phyloP scores from a whole-genome alignment of 2,888 invertebrate species.

The Tetragonula carbonaria region DNA sequence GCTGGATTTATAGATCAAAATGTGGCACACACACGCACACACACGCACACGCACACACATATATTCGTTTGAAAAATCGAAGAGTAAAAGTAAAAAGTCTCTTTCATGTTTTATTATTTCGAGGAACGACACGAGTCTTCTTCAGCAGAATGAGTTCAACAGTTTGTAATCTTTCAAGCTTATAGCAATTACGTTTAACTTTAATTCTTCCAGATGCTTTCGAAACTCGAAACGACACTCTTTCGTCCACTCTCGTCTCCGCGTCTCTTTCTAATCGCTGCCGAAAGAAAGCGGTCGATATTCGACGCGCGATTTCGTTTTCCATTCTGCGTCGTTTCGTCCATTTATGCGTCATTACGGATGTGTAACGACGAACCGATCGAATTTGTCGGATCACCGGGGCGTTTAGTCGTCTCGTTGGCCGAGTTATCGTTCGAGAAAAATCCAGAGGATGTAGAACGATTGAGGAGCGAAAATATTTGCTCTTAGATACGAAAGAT shows the following conservation, averaged over 20 bases:
- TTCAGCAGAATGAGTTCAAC: too few relatives aligned
- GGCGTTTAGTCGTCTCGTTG: background rate
- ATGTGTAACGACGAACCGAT: background rate
- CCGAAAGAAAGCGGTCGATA: background rate
- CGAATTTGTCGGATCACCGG: background rate
- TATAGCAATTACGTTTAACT: too few relatives aligned
- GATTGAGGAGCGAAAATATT: background rate
- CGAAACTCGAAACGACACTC: background rate
- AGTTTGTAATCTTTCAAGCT: too few relatives aligned
- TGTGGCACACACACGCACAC: too few relatives aligned
- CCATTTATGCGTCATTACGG: background rate
- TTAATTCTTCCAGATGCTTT: background rate
- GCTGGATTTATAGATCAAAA: too few relatives aligned
- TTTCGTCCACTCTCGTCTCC: background rate
- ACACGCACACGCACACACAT: too few relatives aligned
- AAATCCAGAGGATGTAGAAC: background rate
- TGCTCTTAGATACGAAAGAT: background rate
- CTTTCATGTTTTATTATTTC: too few relatives aligned
- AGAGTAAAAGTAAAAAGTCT: too few relatives aligned
- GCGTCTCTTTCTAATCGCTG: background rate
- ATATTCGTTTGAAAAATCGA: too few relatives aligned
- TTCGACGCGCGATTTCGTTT: background rate
- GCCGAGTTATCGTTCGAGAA: background rate
- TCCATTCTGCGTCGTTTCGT: background rate
- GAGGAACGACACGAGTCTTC: too few relatives aligned